Evolutionary conservation across 92 coral and sea anemone genomes (phyloP).

Genomic region (Parazoanthus darwini): DNA sequence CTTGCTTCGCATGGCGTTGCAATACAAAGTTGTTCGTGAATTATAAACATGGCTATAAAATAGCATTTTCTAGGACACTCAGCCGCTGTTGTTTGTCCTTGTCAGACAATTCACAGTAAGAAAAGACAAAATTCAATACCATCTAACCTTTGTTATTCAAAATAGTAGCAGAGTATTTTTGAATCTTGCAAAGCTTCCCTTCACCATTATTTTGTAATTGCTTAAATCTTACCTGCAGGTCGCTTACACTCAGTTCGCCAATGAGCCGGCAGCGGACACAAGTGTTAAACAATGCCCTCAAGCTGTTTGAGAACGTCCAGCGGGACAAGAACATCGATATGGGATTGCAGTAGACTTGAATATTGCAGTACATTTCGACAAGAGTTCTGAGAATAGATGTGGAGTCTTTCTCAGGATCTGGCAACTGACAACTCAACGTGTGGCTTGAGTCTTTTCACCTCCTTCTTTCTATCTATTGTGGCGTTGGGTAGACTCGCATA

Average conservation of each 20-base stretch:
- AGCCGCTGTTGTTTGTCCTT: too few relatives aligned
- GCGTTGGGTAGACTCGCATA: background rate
- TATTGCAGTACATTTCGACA: background rate
- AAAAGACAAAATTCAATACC: too few relatives aligned
- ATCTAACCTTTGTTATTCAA: too few relatives aligned
- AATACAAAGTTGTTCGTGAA: too few relatives aligned
- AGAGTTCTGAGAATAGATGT: background rate
- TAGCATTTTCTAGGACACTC: too few relatives aligned
- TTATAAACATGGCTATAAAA: too few relatives aligned
- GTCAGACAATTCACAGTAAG: too few relatives aligned
- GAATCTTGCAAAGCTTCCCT: background rate
- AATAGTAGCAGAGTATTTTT: too few relatives aligned
- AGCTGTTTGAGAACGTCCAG: background rate
- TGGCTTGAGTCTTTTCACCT: background rate
- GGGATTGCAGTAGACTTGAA: background rate
- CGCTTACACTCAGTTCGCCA: slow-evolving; percentile 12
- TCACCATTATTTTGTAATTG: background rate
- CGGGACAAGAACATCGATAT: background rate
- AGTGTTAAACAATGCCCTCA: background rate
- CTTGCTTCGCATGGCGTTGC: too few relatives aligned
- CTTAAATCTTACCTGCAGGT: background rate
- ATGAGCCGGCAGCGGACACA: background rate
- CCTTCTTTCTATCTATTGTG: background rate
- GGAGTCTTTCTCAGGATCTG: background rate
- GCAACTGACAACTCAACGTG: too few relatives aligned